A percentile compares a stretch with the other conserved stretches of the same genome.
phyloP scores from a whole-genome alignment of 1,140 invertebrate genomes.

The Cherax quadricarinatus region DNA sequence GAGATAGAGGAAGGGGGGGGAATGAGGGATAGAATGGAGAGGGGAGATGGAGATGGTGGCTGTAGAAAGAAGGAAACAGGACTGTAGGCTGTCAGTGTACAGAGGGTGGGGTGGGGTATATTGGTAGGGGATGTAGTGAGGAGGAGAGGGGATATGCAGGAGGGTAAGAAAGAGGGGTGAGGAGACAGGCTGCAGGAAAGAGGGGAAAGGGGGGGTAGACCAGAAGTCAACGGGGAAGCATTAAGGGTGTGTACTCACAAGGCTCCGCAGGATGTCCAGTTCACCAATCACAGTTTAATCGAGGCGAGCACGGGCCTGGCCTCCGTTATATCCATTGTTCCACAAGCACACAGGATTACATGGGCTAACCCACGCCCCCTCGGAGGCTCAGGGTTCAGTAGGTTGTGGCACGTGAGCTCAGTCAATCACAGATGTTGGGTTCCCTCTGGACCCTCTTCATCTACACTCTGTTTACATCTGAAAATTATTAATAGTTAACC shows the following conservation, averaged over 20 bases:
- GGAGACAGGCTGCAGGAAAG: background rate
- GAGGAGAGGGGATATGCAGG: too few species aligned
- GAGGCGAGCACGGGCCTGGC: constrained; percentile 23
- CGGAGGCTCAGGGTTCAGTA: background rate
- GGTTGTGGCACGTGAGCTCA: background rate
- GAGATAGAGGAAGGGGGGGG: background rate
- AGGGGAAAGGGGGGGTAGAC: background rate
- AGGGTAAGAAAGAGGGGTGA: background rate
- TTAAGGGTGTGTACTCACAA: constrained; percentile 34
- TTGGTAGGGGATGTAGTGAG: background rate
- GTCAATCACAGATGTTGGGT: background rate
- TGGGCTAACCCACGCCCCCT: constrained; percentile 33
- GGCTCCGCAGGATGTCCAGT: constrained; percentile 48
- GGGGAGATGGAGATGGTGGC: background rate
- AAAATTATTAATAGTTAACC: background rate
- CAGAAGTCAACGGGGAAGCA: background rate
- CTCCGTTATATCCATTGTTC: constrained; percentile 52
- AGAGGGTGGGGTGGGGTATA: too few species aligned
- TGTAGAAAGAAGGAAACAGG: background rate
- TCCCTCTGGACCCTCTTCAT: background rate
- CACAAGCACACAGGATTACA: constrained; percentile 4
- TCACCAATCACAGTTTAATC: constrained; percentile 37
- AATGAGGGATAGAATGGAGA: background rate
- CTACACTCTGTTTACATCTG: constrained; percentile 14
- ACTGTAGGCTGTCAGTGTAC: too few species aligned